Evolutionary conservation across 2,113 vertebrate genomes (phyloP).

Genomic region (Urocitellus parryii): DNA sequence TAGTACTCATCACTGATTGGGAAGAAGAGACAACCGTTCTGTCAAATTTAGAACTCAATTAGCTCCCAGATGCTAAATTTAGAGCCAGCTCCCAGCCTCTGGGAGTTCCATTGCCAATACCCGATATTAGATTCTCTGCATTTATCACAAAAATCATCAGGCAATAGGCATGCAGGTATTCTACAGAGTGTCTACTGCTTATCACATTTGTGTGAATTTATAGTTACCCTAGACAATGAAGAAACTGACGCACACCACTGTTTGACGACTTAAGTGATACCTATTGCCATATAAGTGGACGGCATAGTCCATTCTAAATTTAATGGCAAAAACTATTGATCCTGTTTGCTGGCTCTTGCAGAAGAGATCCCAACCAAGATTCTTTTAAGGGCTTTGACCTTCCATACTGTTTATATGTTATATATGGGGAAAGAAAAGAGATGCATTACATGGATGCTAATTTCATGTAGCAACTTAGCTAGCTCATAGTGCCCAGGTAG

Average conservation of each 20-base stretch:
- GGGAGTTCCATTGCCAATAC: conserved; percentile 37
- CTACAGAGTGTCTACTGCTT: background rate
- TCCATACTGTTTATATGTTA: background rate
- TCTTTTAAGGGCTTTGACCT: background rate
- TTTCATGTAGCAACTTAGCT: background rate
- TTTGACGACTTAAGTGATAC: background rate
- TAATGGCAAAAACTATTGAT: background rate
- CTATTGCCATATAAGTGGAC: background rate
- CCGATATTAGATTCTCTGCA: conserved; percentile 11
- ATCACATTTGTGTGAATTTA: background rate
- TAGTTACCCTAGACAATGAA: background rate
- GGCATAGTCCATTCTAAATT: background rate
- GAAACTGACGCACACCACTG: background rate
- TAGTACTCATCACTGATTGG: conserved; percentile 12
- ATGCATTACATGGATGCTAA: background rate
- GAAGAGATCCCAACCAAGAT: background rate
- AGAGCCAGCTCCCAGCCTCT: conserved; percentile 22
- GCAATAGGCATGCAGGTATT: background rate
- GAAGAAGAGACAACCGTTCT: conserved; percentile 15
- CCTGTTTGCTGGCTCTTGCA: background rate
- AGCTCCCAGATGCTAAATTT: conserved; percentile 34
- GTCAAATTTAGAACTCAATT: conserved; percentile 51
- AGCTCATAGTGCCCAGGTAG: background rate
- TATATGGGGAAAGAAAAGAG: background rate
- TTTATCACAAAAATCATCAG: conserved; percentile 10